Evolutionary conservation across 2,888 invertebrate species (phyloP), one percentile per base, ranked within the genome.

Genomic region (Syritta pipiens): DNA sequence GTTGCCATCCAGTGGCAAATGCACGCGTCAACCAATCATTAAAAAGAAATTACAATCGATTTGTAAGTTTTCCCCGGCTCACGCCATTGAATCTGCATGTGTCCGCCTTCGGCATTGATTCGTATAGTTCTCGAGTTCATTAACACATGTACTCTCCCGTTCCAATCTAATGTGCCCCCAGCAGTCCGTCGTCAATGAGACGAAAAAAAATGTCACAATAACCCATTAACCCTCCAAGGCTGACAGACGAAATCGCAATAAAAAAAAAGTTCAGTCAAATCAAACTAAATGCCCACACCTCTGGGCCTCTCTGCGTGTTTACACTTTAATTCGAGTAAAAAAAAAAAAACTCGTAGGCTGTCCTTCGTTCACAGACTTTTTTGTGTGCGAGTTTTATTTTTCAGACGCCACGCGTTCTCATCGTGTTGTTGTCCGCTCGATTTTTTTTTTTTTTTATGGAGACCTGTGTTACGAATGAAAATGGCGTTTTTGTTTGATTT

Each of bases 361-460:
- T 51, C 62, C 62, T 65, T 65, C 53, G 12, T 9, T 24, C 32
- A 17, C 9, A 26, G 5, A 26, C 14, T 10, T 6, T 9, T 22
- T 35, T 35, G 35, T 22, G 4, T 26, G 1, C 10, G 22, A 44
- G 28, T 10, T 9, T 17, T 1, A 37, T 7, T 17, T 17, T 6
- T n/a, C 40, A 42, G 68, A 30, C 62, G 62, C 68, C 68, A 62
- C 55, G 55, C 75, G 62, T 55, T 76, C 75, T 60, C 46, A 28
- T 53, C 26, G 26, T 60, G 55, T 32, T 60, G 1, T 12, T 9
- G 37, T 60, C 67, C 26, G 40, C 46, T 51, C 26, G 2, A n/a
- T n/a, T n/a, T n/a, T n/a, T n/a, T n/a, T n/a, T n/a, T n/a, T n/a
- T n/a, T n/a, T n/a, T n/a, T n/a, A n/a, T n/a, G n/a, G n/a, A n/a